phyloP scores from a whole-genome alignment of 2,113 vertebrate genomes.

The Pipa parva region DNA sequence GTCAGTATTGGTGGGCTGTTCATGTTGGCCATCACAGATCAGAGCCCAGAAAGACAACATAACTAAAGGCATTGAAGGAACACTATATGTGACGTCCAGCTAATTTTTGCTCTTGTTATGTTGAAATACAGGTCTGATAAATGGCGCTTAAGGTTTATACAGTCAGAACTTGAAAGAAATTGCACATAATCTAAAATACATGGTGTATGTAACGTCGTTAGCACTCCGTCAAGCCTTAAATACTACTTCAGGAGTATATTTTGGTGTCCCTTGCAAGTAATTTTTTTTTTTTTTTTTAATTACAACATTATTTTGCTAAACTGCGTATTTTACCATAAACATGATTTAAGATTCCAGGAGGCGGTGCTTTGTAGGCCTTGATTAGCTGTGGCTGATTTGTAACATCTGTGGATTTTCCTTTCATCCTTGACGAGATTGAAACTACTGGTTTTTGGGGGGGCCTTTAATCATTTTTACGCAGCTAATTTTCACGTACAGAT shows the following conservation, averaged over 20 bases:
- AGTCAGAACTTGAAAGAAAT: conserved; percentile 15
- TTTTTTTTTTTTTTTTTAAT: too few relatives aligned
- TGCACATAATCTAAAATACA: conserved; percentile 10
- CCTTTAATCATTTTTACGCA: too few relatives aligned
- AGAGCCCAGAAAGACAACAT: background rate
- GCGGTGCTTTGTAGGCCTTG: background rate
- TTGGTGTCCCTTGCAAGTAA: too few relatives aligned
- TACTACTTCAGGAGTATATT: too few relatives aligned
- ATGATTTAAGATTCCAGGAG: background rate
- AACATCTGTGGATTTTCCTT: background rate
- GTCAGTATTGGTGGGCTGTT: conserved; percentile 11
- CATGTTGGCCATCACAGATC: background rate
- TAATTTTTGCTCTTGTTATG: background rate
- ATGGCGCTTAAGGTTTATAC: background rate
- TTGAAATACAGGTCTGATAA: background rate
- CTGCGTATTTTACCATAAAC: background rate
- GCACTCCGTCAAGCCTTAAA: background rate
- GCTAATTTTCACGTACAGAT: background rate
- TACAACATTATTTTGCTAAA: too few relatives aligned
- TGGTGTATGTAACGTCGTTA: background rate
- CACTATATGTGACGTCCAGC: background rate
- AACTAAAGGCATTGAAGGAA: background rate
- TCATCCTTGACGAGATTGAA: too few relatives aligned
- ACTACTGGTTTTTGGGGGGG: too few relatives aligned
- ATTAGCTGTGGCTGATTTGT: background rate